Evolutionary conservation across 1,140 invertebrate genomes (phyloP), one percentile per base, ranked within the genome.

Genomic region (Eupeodes corollae): DNA sequence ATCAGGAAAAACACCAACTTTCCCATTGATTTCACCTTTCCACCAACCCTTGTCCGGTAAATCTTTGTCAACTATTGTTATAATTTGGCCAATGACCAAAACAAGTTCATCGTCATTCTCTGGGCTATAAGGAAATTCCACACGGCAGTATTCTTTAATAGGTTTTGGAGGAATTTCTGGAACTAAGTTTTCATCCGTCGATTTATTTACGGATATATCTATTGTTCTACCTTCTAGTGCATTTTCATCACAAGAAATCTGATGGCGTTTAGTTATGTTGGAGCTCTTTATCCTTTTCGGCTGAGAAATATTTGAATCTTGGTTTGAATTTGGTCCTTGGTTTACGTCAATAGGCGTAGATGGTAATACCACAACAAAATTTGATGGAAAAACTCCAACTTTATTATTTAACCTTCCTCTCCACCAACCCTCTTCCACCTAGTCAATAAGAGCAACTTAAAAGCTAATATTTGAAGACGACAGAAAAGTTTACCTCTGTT

Each of bases 1-100:
- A 63, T 98, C 93, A 5, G 95, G 95, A 68, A 99, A 98, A 2
- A 98, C 78, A 1, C 95, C 95, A 44, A 89, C 70, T 64, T 81
- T 80, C 26, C 92, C 93, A 52, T 83, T 79, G 0, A 94, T 57
- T 72, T 98, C 93, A 42, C 94, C 95, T 68, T 84, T 84, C 93
- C 93, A 98, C 95, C 93, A 98, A 35, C 91, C 91, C 52, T 88
- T 84, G 70, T 98, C 95, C 39, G 88, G 87, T 33, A 88, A 80
- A 56, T 95, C 84, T 74, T 83, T 89, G 30, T 79, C 84, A 32
- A 98, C 68, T 47, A 98, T 75, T 8, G 79, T 87, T 50, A 99
- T 84, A 14, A 95, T 75, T 58, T 98, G 91, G 30, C 91, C 92
- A 67, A 92, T 88, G 49, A 76, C 79, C 30, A 99, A 70, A 2